phyloP scores from a whole-genome alignment of 2,888 invertebrate genomes.

The Melitaea athalia region DNA sequence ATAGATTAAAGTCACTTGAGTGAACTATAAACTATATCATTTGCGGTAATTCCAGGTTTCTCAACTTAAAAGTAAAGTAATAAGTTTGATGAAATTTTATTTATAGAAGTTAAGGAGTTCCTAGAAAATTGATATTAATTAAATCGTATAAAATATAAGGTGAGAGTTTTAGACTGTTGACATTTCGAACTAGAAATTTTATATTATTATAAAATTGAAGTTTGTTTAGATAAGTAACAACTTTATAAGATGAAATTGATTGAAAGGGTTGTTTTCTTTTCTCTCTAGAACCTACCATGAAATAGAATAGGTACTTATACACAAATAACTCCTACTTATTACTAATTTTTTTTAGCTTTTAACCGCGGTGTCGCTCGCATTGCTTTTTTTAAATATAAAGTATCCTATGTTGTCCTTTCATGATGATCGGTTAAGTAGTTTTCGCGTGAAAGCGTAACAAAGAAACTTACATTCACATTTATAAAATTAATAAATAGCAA shows the following conservation, averaged over 20 bases:
- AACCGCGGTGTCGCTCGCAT: too few species aligned
- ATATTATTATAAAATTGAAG: background rate
- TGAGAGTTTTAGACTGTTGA: background rate
- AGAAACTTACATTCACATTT: too few species aligned
- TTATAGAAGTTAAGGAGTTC: background rate
- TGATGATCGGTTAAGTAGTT: too few species aligned
- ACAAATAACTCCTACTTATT: too few species aligned
- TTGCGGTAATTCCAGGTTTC: background rate
- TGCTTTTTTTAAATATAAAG: too few species aligned
- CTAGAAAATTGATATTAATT: background rate
- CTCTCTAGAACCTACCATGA: too few species aligned
- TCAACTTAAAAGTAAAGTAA: background rate
- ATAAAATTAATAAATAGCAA: too few species aligned
- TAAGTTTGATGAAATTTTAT: background rate
- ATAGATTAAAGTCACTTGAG: background rate
- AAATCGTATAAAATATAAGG: background rate
- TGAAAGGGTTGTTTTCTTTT: too few species aligned
- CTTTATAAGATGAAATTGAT: background rate
- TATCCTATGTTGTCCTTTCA: too few species aligned
- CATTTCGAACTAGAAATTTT: background rate
- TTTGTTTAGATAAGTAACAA: background rate
- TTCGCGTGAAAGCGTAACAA: too few species aligned
- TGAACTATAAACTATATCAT: constrained; percentile 1
- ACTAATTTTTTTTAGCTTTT: too few species aligned
- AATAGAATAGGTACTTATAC: too few species aligned